Evolutionary conservation across 2,888 invertebrate genomes (phyloP).

Genomic region (Apomyelois bistriatella): DNA sequence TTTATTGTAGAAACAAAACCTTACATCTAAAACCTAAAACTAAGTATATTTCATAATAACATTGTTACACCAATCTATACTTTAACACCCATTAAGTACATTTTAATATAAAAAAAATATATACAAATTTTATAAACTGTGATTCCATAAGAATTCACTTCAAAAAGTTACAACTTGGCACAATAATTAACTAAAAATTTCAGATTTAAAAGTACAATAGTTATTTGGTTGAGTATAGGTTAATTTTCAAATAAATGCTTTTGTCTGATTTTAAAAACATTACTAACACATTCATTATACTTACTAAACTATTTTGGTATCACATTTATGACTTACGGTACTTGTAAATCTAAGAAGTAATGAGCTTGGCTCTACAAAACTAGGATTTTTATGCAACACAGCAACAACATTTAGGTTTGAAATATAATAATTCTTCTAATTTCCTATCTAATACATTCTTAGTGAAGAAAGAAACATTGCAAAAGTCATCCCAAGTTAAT

Average conservation of each 20-base stretch:
- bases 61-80: constrained; percentile 60
- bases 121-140: constrained; percentile 30
- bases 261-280: too few species aligned
- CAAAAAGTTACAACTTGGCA: constrained; percentile 48
- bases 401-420: constrained; percentile 5
- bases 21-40: constrained; percentile 42
- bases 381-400: constrained; percentile 16
- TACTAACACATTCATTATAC: constrained; percentile 15
- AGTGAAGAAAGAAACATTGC: not conserved
- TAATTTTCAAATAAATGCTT: constrained; percentile 8
- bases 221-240: too few species aligned
- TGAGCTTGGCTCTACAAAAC: constrained; percentile 36
- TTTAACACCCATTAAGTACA: constrained; percentile 32
- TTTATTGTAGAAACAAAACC: constrained; percentile 72
- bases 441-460: not conserved
- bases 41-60: constrained; percentile 56
- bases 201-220: constrained; percentile 24
- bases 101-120: constrained; percentile 24
- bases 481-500: not conserved
- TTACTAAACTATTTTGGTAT: constrained; percentile 40
- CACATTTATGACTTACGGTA: constrained; percentile 55
- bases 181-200: constrained; percentile 34
- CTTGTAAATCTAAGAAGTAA: constrained; percentile 31
- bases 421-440: not conserved
- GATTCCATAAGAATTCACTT: constrained; percentile 26